Base-by-base conservation (phyloP, 92 coral and sea anemone species). In the Palythoa heliodiscus region DNA sequence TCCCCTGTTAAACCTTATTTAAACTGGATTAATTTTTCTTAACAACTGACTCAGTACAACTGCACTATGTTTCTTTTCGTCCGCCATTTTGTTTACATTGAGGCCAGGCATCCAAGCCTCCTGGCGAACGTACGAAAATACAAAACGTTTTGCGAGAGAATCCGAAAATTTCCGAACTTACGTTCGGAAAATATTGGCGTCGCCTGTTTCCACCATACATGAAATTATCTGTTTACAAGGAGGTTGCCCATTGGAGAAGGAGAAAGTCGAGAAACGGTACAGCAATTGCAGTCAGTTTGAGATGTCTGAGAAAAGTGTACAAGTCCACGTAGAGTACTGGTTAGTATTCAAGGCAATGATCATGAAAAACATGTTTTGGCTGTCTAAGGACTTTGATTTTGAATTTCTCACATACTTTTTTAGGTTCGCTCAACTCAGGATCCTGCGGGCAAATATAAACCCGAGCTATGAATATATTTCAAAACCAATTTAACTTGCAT, bases 41-140 rank as follows among this genome's bases (percentile, higher is more conserved):
- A 63, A 19, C 7, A 69, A 25, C 17, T 10, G 24, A 15, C 29
- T 64, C 14, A 5, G 24, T 35, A 15, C 12, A 24, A 11, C 16
- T 22, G 1, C 73, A 11, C 17, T 69, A 1, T 4, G 24, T 9
- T 0, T 2, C 69, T 19, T 14, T 25, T 76, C 67, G 47, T 76
- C 81, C 81, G 81, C 81, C 81, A 76, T 76, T 48, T 53, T 76
- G 67, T 53, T 76, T 76, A 17, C 60, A 54, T 22, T 50, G 15
- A 76, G 68, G 81, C 81, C 81, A 29, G 81, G 81, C 50, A 47
- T 52, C 81, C 53, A 22, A 54, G 67, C 47, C 4, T 6, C 3
- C 3, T 19, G 22, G 64, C 73, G 47, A 69, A 29, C 12, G 2
- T 13, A 4, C 6, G 66, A 15, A 11, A 12, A 15, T 7, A 8